Conservation (phyloP, 2,113 vertebrate species). For the Bucco capensis region DNA sequence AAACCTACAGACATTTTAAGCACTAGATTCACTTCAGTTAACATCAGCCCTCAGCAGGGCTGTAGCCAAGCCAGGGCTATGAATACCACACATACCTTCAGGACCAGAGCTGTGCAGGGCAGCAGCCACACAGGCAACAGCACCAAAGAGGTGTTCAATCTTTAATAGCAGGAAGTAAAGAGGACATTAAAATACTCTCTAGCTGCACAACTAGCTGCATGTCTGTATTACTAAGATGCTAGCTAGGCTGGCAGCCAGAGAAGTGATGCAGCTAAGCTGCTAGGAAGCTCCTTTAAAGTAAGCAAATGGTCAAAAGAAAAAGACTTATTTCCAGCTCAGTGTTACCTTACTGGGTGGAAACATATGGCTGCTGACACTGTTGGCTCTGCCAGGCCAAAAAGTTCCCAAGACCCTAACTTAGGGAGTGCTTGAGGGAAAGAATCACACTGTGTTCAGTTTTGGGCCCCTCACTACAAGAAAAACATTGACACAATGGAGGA, state of each 20-base stretch:
- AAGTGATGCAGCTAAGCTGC: not conserved
- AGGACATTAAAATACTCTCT: not conserved
- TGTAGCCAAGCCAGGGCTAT: not conserved
- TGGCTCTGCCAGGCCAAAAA: not conserved
- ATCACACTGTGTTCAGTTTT: not conserved
- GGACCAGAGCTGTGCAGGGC: not conserved
- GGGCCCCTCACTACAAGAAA: too few species aligned
- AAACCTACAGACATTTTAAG: not conserved
- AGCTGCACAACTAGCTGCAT: not conserved
- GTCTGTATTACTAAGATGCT: not conserved
- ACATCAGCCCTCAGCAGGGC: not conserved
- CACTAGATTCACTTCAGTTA: not conserved
- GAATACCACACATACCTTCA: not conserved
- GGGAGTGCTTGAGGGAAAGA: not conserved
- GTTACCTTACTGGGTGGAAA: not conserved
- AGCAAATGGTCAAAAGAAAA: not conserved
- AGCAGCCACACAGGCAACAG: not conserved
- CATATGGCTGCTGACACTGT: not conserved
- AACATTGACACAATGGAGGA: too few species aligned
- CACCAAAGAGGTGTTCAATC: not conserved
- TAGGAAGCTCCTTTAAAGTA: not conserved
- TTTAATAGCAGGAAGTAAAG: not conserved
- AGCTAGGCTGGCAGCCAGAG: not conserved
- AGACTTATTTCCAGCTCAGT: not conserved
- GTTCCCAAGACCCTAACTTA: not conserved